A percentile compares a stretch with the other conserved stretches of the same genome.
Conservation (phyloP, 2,888 invertebrate genomes). For the Hirtodrosophila histrioides region DNA sequence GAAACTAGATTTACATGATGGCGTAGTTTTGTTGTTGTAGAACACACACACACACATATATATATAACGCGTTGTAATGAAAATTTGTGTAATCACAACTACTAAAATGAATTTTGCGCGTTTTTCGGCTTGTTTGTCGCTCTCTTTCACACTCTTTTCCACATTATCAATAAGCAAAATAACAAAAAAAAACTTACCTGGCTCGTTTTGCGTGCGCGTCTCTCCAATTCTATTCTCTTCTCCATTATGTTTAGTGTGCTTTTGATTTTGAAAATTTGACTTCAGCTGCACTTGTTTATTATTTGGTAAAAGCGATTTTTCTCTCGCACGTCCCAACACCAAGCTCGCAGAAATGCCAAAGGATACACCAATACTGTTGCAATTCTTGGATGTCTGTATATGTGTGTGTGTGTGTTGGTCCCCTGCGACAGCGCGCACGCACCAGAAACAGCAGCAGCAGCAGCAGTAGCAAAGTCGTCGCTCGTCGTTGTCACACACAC, state of each 20-base stretch:
- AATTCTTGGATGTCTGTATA: constrained; percentile 14
- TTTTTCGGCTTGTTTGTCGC: constrained; percentile 37
- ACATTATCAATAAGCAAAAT: constrained; percentile 32
- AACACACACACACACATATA: constrained; percentile 30
- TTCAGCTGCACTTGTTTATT: constrained; percentile 57
- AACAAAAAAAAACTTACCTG: constrained; percentile 88
- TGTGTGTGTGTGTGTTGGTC: constrained; percentile 55
- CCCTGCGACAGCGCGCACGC: constrained; percentile 77
- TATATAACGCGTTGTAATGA: constrained; percentile 36
- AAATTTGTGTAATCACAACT: constrained; percentile 45
- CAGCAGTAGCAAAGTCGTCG: constrained; percentile 42
- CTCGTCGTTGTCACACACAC: constrained; percentile 57
- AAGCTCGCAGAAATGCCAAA: constrained; percentile 70
- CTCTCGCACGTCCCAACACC: constrained; percentile 44
- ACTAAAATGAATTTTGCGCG: constrained; percentile 50
- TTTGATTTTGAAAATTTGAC: constrained; percentile 20
- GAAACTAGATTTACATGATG: constrained; percentile 73
- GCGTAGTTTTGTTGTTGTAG: constrained; percentile 54
- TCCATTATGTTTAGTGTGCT: constrained; percentile 88
- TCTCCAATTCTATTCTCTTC: constrained; percentile 97
- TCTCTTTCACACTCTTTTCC: constrained; percentile 1
- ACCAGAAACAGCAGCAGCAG: constrained; percentile 56
- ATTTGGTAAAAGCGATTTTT: constrained; percentile 58
- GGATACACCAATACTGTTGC: constrained; percentile 61
- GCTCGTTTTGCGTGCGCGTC: constrained; percentile 94